These are phyloP conservation scores for Misgurnus anguillicaudatus DNA, from an alignment of 2,113 vertebrate genomes.

Conservation along the genomic window DNA sequence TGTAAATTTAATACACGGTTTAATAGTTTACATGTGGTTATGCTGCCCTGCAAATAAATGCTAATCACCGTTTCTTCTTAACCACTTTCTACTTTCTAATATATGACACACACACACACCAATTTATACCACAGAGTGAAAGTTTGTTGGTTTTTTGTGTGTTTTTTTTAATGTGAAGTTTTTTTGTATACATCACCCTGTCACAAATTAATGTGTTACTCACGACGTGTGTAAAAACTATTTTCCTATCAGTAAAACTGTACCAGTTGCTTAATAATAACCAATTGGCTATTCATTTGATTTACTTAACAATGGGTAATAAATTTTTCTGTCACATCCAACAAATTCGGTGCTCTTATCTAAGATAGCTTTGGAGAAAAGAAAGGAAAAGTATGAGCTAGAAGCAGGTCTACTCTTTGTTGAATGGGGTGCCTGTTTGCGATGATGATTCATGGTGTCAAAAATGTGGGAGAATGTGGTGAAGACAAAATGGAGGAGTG, in stretches of 20 bases:
- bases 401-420: slow-evolving; percentile 20
- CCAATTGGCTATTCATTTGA: slow-evolving; percentile 29
- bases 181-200: neutral
- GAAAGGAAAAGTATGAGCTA: neutral
- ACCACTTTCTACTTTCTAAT: neutral
- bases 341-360: neutral
- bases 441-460: slow-evolving; percentile 38
- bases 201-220: slow-evolving; percentile 9
- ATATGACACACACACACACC: neutral
- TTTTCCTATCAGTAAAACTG: slow-evolving; percentile 14
- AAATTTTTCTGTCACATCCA: neutral
- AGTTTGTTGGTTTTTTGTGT: neutral
- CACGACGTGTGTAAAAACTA: neutral
- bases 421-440: neutral
- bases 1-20: slow-evolving; percentile 5
- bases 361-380: neutral
- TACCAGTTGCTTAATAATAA: slow-evolving; percentile 31
- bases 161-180: neutral
- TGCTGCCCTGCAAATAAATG: slow-evolving; percentile 10
- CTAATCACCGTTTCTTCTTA: neutral
- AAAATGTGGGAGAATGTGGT: slow-evolving; percentile 44
- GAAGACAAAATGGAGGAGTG: slow-evolving; percentile 49
- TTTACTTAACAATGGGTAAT: slow-evolving; percentile 41
- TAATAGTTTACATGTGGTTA: neutral
- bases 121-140: slow-evolving; percentile 15